Evolutionary conservation across 2,113 vertebrate genomes (phyloP).

Genomic region (Morone chrysops): DNA sequence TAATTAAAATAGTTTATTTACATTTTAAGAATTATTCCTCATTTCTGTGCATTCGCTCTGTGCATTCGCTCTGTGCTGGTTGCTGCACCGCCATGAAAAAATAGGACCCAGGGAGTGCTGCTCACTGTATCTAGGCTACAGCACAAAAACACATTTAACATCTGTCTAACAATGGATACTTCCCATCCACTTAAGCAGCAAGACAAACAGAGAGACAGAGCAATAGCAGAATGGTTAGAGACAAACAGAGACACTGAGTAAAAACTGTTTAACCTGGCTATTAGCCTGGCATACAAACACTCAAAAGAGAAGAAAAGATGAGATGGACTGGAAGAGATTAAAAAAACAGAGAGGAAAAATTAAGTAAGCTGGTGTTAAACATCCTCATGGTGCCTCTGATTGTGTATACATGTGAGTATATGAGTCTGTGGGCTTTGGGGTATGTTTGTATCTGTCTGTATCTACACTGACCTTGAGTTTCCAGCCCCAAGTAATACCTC

Average conservation of each 20-base stretch:
- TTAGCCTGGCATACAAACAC: conserved; percentile 4
- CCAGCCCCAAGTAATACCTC: conserved; percentile 22
- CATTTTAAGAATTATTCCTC: neutral
- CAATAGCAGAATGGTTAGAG: neutral
- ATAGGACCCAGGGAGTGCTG: neutral
- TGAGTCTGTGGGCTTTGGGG: conserved; percentile 10
- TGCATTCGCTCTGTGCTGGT: neutral
- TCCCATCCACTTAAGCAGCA: conserved; percentile 33
- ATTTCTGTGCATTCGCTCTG: neutral
- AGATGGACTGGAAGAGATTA: neutral
- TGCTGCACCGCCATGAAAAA: neutral
- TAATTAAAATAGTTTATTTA: neutral
- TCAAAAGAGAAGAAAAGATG: neutral
- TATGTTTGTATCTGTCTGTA: conserved; percentile 17
- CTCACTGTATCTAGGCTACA: conserved; percentile 55
- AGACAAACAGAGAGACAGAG: conserved; percentile 39
- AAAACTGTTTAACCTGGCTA: conserved; percentile 9
- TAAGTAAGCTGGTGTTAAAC: neutral
- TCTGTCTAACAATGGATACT: conserved; percentile 37
- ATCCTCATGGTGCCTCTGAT: neutral
- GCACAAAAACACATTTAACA: conserved; percentile 49
- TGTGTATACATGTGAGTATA: conserved; percentile 12
- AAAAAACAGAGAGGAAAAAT: neutral
- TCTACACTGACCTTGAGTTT: conserved; percentile 54
- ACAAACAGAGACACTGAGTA: conserved; percentile 30